Base-by-base conservation (phyloP, 2,888 invertebrate species). In the Idaea aversata region DNA sequence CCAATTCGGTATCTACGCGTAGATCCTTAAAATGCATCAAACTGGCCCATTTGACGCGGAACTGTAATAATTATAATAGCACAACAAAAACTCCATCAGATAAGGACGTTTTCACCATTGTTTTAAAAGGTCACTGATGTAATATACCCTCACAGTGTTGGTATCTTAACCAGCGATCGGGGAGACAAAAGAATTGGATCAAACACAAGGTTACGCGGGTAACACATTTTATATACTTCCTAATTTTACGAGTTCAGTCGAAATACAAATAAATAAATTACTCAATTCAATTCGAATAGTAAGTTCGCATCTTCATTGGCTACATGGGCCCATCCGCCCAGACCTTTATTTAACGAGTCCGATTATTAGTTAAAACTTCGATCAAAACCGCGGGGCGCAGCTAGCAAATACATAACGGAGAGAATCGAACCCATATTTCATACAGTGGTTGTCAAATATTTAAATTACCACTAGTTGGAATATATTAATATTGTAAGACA, bases 71-170 rank as follows among this genome's bases (percentile, higher is more conserved):
- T 59, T 25, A 59, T 59, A 59, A 59, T 34, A 4, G 58, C 15
- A 34, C 16, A 59, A 16, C 59, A 25, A 59, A 59, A 34, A 59
- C 34, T 59, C 25, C 6, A 34, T 13, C 59, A 59, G 59, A 59
- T 59, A 59, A 59, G 59, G 59, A 7, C 59, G 59, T 59, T 70
- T 70, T 72, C 61, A 58, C 72, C 66, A 69, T 74, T 72, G 71
- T 67, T 66, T 25, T 7, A 64, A 72, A 69, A 74, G 74, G 71
- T 72, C 74, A 66, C 61, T 74, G 70, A 72, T 70, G 72, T 74
- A 72, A 74, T 70, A 59, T 60, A 70, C 66, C 66, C 25, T 25
- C 63, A 74, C 74, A 74, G 72, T 71, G 62, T 10, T 67, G 16
- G 63, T 64, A 61, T 70, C 63, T 67, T 69, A 68, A 61, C 64